Conservation (phyloP, 1,140 invertebrate genomes). For the Globodera ellingtonae region DNA sequence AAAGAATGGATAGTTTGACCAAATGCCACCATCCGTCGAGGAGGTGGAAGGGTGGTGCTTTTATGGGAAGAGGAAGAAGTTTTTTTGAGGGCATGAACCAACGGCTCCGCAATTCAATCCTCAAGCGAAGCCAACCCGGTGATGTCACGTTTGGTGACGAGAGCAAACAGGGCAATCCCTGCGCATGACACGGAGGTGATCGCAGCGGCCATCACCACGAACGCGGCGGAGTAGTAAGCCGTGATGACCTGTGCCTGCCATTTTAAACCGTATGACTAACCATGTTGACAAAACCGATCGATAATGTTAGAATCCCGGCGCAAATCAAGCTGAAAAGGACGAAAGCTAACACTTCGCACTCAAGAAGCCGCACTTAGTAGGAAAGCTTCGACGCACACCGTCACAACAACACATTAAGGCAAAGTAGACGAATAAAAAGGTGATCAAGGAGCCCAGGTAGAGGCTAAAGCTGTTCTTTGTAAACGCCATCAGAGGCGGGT, state of each 20-base stretch:
- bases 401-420: conserved; percentile 61
- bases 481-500: conserved; percentile 43
- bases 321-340: conserved; percentile 41
- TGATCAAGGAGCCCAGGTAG: conserved; percentile 5
- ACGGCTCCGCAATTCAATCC: too few relatives aligned
- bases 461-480: conserved; percentile 41
- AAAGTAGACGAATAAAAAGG: conserved; percentile 59
- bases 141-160: conserved; percentile 57
- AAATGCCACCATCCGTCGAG: too few relatives aligned
- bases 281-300: conserved; percentile 47
- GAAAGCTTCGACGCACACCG: conserved; percentile 58
- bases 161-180: conserved; percentile 58
- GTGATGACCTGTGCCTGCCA: conserved; percentile 57
- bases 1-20: neutral
- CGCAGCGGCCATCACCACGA: conserved; percentile 53
- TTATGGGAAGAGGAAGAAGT: too few relatives aligned
- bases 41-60: too few relatives aligned
- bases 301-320: conserved; percentile 59
- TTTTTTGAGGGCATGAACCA: too few relatives aligned
- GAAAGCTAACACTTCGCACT: neutral
- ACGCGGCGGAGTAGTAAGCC: conserved; percentile 44
- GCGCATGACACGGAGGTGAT: conserved; percentile 60
- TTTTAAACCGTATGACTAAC: neutral
- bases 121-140: conserved; percentile 35
- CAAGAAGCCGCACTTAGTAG: conserved; percentile 37